A percentile compares a stretch with the other conserved stretches of the same genome.
phyloP scores from a whole-genome alignment of 2,888 invertebrate genomes.

The Pycnomerus fuliginosus region DNA sequence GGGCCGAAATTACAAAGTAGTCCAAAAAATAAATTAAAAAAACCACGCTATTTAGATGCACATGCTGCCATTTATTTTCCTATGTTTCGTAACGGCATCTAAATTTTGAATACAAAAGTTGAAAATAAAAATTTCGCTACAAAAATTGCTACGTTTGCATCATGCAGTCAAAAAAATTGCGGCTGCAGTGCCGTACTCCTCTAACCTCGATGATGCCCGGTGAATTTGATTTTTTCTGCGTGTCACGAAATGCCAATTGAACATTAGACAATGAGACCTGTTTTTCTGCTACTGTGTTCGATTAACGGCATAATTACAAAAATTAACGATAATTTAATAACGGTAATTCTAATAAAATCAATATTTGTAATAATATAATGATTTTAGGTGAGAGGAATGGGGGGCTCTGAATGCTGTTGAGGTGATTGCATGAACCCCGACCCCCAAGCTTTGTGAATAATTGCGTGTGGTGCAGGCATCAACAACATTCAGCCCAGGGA shows the following conservation, averaged over 20 bases:
- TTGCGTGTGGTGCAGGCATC: conserved; percentile 54
- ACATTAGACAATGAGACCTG: conserved; percentile 18
- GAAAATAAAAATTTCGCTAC: conserved; percentile 10
- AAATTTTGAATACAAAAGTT: conserved; percentile 2
- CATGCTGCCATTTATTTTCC: conserved; percentile 21
- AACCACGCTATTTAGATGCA: conserved; percentile 17
- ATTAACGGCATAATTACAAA: conserved; percentile 5
- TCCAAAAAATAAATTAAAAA: conserved; percentile 16
- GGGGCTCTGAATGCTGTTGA: conserved; percentile 50
- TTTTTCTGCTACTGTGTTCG: conserved; percentile 19
- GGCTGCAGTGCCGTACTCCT: conserved; percentile 16
- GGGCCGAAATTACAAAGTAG: conserved; percentile 20
- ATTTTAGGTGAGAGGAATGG: conserved; percentile 11
- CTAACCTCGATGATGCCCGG: conserved; percentile 12
- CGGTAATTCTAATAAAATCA: too few relatives aligned
- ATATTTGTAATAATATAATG: conserved; percentile 20
- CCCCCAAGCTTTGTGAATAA: conserved; percentile 49
- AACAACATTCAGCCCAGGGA: conserved; percentile 48
- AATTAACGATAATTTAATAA: conserved; percentile 1
- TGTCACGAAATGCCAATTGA: conserved; percentile 24
- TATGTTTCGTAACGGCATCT: conserved; percentile 9
- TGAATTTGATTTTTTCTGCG: conserved; percentile 16
- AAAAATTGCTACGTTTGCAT: conserved; percentile 15
- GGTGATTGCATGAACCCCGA: conserved; percentile 47
- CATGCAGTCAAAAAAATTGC: conserved; percentile 23